Base-by-base conservation (phyloP, 2,797 vertebrate genomes). In the Platalea minor region DNA sequence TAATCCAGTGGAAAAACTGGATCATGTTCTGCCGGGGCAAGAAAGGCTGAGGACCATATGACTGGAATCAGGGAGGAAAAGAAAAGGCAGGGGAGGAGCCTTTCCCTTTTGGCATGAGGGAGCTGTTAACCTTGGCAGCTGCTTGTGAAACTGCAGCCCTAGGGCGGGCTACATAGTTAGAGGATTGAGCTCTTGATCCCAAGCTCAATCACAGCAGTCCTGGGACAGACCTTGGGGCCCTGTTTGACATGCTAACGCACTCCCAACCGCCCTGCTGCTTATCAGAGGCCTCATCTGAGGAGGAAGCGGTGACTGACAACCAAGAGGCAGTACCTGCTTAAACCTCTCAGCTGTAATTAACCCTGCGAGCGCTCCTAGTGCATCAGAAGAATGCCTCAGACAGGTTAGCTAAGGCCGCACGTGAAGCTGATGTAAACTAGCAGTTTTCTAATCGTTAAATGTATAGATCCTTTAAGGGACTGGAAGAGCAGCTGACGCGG, bases 111-210 rank as follows among this genome's bases (percentile, higher is more conserved):
- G 92, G 54, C 54, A 7, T 2, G 37, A 89, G 41, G 16, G 67
- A 79, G 67, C 77, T 89, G 77, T 57, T 82, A 65, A 39, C 31
- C 4, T 9, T 51, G 80, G 31, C 31, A 64, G 57, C 73, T 75
- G 84, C 81, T 73, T 54, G 76, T 76, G 61, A 72, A 60, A 65
- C 28, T 33, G 69, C 77, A 86, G 80, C 60, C 65, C 50, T 35
- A 19, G 76, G 83, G 73, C 1, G 1, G 46, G 29, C 81, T 46
- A 3, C 14, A 0, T 2, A 26, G 28, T 80, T 23, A 21, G 1
- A 14, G 74, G 24, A 7, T 12, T 65, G 77, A 87, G 78, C 51
- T 61, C 54, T 35, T 35, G 50, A 73, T 82, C 50, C 41, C 35
- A 26, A 18, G 17, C 28, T 85, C 61, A 8, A 0, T 61, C 54